These are phyloP conservation scores for Leptocoma aspasia DNA, from an alignment of 2,113 vertebrate species.

Conservation along the genomic window DNA sequence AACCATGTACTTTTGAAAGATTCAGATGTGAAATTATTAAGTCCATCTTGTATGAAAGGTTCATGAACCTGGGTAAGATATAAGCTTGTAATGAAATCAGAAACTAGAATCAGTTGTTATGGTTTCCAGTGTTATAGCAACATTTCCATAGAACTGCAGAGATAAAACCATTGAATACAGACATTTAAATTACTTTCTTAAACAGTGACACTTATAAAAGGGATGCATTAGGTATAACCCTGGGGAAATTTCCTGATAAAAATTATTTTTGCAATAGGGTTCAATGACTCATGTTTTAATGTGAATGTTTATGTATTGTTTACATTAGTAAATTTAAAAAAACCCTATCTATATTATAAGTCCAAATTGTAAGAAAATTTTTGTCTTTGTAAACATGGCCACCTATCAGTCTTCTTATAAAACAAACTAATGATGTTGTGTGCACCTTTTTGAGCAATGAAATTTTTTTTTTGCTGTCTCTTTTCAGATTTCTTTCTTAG, in stretches of 20 bases:
- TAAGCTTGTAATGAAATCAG: slow-evolving; percentile 8
- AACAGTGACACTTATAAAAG: neutral
- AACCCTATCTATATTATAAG: accelerated
- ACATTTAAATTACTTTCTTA: neutral
- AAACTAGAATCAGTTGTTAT: slow-evolving; percentile 31
- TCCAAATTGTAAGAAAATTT: neutral
- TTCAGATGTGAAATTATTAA: neutral
- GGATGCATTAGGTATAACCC: neutral
- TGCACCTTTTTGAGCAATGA: neutral
- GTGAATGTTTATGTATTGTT: neutral
- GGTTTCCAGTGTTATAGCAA: slow-evolving; percentile 26
- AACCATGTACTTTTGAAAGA: neutral
- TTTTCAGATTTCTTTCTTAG: neutral
- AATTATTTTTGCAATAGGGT: neutral
- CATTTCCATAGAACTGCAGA: neutral
- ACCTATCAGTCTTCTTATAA: neutral
- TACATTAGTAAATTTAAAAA: neutral
- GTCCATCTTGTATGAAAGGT: neutral
- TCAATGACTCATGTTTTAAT: neutral
- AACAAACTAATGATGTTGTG: neutral
- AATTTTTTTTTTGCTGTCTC: neutral
- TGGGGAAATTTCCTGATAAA: neutral
- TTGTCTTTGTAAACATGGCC: neutral
- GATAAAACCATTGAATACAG: neutral
- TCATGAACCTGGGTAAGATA: neutral